A percentile compares a stretch with the other conserved stretches of the same genome.
These are phyloP conservation scores for Athetis lepigone DNA, from an alignment of 2,888 invertebrate genomes.

Conservation along the genomic window DNA sequence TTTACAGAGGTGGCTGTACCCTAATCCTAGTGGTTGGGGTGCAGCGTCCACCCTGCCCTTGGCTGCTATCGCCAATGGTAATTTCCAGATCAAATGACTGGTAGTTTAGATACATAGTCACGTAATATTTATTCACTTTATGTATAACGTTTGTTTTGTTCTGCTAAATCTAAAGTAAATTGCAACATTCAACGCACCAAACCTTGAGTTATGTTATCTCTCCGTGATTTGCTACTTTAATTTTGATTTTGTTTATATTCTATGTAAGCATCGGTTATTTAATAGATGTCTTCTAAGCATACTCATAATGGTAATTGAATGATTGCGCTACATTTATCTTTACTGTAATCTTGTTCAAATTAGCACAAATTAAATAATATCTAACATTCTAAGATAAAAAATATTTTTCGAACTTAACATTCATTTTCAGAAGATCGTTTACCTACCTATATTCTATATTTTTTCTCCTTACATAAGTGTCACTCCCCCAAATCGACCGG, in stretches of 20 bases:
- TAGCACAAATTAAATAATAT: constrained; percentile 1
- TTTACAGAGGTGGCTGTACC: constrained; percentile 78
- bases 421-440: constrained; percentile 8
- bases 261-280: background rate
- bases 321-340: constrained; percentile 20
- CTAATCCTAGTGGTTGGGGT: constrained; percentile 77
- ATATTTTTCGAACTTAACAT: constrained; percentile 1
- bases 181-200: constrained; percentile 47
- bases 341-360: constrained; percentile 14
- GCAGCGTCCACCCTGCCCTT: constrained; percentile 74
- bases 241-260: constrained; percentile 32
- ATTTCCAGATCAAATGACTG: constrained; percentile 68
- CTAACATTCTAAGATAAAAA: constrained; percentile 7
- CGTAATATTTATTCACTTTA: constrained; percentile 65
- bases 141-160: constrained; percentile 59
- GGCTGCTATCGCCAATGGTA: constrained; percentile 76
- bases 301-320: constrained; percentile 44
- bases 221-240: constrained; percentile 37
- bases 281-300: constrained; percentile 9
- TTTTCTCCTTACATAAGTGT: constrained; percentile 10
- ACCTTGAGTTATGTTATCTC: constrained; percentile 45
- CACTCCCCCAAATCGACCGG: constrained; percentile 42
- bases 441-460: constrained; percentile 3
- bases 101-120: constrained; percentile 63
- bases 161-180: constrained; percentile 60